Evolutionary conservation across 2,888 invertebrate genomes (phyloP), one percentile per base, ranked within the genome.

Genomic region (Sclerodermus sp.): DNA sequence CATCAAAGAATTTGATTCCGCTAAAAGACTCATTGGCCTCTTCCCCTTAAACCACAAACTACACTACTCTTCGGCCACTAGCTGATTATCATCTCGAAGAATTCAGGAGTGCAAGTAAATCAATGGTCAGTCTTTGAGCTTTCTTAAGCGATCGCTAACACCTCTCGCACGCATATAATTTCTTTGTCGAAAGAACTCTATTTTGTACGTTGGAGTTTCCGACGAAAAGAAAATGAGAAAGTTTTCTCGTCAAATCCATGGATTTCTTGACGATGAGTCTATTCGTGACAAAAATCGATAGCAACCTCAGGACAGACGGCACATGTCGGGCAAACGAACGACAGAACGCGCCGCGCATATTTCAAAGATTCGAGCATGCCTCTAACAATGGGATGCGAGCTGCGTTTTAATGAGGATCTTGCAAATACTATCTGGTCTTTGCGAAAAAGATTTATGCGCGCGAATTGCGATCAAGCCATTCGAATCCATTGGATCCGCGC

Each of bases 241-340:
- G 34, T 40, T 48, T 29, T 42, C 42, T 45, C 38, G 47, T 34
- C 34, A 32, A 37, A 40, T 40, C 42, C 15, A 44, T 16, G 47
- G 23, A 52, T 59, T 53, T 49, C 48, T 47, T 45, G 29, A 16
- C 37, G 42, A 54, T 51, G 45, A 54, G 41, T 36, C 47, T 51
- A 55, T 49, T 31, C 49, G 41, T 30, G 47, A 59, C 48, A 51
- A 60, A 60, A 60, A 59, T 59, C 60, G 59, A 60, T 59, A 59
- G 34, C 41, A 31, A n/a, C 37, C 47, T 17, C 34, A 48, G 53
- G 44, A 57, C 39, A 49, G 49, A 45, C 45, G 42, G 54, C 45
- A 50, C 57, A 57, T 51, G 53, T 51, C 52, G 53, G 41, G 51
- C 51, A 55, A 62, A 62, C 61, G 56, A 53, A 54, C 55, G 45